Percentiles rank a stretch among this genome's conserved stretches.
These are phyloP conservation scores for Cyclopterus lumpus DNA, from an alignment of 2,797 vertebrate genomes.

Conservation along the genomic window DNA sequence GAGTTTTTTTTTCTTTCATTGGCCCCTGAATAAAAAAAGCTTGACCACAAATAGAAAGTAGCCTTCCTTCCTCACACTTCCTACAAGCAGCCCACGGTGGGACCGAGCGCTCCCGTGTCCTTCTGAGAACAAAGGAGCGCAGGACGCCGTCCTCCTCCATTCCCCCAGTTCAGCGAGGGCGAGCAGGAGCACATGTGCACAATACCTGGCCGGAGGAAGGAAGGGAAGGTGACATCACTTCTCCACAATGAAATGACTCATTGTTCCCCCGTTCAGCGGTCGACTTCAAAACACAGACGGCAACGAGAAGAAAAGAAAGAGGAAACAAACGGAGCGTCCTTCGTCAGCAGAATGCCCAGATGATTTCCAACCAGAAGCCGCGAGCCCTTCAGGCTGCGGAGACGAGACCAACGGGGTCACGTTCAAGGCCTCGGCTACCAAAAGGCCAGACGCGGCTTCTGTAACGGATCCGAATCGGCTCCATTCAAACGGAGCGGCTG, in stretches of 20 bases:
- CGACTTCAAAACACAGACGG: slow-evolving; percentile 60
- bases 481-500: neutral
- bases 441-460: slow-evolving; percentile 22
- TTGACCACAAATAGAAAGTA: slow-evolving; percentile 3
- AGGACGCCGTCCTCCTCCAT: slow-evolving; percentile 52
- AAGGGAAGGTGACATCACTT: slow-evolving; percentile 74
- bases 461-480: slow-evolving; percentile 24
- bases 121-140: slow-evolving; percentile 62
- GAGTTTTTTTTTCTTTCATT: neutral
- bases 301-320: neutral
- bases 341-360: slow-evolving; percentile 54
- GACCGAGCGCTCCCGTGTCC: slow-evolving; percentile 22
- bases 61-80: slow-evolving; percentile 48
- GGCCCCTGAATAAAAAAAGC: slow-evolving; percentile 6
- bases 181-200: slow-evolving; percentile 41
- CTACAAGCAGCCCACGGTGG: slow-evolving; percentile 11
- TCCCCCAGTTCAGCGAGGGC: slow-evolving; percentile 59
- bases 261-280: slow-evolving; percentile 65
- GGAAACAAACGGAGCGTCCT: slow-evolving; percentile 6
- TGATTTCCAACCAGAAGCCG: slow-evolving; percentile 27
- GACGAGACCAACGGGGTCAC: neutral
- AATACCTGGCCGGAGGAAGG: slow-evolving; percentile 62
- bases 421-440: neutral
- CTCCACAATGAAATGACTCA: slow-evolving; percentile 70
- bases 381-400: neutral